A percentile compares a stretch with the other conserved stretches of the same genome.
Evolutionary conservation across 2,888 invertebrate species (phyloP).

Genomic region (Drosophila affinis): DNA sequence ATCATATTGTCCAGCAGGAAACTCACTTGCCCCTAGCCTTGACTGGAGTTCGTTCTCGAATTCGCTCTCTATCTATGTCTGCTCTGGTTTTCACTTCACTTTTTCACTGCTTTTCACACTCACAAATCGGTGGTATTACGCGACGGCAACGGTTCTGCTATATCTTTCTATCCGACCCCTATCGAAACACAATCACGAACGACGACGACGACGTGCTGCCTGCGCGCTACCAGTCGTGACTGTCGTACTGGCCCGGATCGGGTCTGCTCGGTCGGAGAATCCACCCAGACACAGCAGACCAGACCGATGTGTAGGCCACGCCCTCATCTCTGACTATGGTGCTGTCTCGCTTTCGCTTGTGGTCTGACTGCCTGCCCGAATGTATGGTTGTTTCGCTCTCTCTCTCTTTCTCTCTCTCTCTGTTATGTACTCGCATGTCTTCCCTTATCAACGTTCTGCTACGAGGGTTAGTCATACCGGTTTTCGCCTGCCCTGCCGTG

Average conservation of each 20-base stretch:
- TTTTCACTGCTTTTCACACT: slow-evolving; percentile 17
- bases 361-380: background rate
- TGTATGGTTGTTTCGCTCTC: slow-evolving; percentile 20
- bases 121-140: slow-evolving; percentile 22
- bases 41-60: background rate
- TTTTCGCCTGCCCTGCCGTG: slow-evolving; percentile 59
- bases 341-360: slow-evolving; percentile 49
- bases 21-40: slow-evolving; percentile 20
- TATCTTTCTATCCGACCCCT: slow-evolving; percentile 16
- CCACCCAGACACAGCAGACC: slow-evolving; percentile 18
- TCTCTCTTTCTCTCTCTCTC: slow-evolving; percentile 21
- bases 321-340: slow-evolving; percentile 25
- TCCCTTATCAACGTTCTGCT: slow-evolving; percentile 56
- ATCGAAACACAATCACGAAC: slow-evolving; percentile 43
- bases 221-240: slow-evolving; percentile 79
- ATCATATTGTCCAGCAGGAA: slow-evolving; percentile 82
- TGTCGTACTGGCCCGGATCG: slow-evolving; percentile 68
- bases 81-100: background rate
- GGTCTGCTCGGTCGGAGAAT: slow-evolving; percentile 17
- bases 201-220: slow-evolving; percentile 73
- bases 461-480: slow-evolving; percentile 71
- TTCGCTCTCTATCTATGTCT: background rate
- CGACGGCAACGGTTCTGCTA: slow-evolving; percentile 50
- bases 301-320: slow-evolving; percentile 48
- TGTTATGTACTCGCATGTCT: slow-evolving; percentile 3